These are phyloP conservation scores for Pristis pectinata DNA, from an alignment of 2,797 vertebrate species.

Conservation along the genomic window DNA sequence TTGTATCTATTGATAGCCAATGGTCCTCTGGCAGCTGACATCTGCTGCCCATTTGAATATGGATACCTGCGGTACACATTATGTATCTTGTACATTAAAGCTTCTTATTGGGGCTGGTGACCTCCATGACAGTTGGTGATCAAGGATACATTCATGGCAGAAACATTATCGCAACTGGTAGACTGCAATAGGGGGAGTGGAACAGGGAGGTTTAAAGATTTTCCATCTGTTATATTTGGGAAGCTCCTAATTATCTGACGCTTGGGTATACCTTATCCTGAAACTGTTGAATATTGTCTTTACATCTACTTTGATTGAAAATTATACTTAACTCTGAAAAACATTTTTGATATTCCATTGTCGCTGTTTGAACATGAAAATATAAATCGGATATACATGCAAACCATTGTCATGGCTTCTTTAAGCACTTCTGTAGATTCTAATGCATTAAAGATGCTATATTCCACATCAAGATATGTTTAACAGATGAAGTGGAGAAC, in stretches of 20 bases:
- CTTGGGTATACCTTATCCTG: not conserved
- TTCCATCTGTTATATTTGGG: not conserved
- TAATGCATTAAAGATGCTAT: too few species aligned
- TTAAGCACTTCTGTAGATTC: too few species aligned
- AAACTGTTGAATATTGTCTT: not conserved
- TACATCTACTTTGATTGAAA: not conserved
- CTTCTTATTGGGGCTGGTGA: not conserved
- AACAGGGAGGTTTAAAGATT: too few species aligned
- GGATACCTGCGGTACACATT: not conserved
- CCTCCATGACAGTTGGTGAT: not conserved
- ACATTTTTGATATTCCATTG: not conserved
- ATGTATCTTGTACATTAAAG: not conserved
- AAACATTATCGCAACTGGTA: not conserved
- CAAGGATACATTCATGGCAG: not conserved
- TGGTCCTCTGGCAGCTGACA: not conserved
- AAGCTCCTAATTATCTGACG: not conserved
- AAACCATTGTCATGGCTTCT: not conserved
- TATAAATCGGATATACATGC: not conserved
- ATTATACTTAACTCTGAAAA: not conserved
- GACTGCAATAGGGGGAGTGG: not conserved
- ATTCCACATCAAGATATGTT: not conserved
- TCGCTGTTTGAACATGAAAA: not conserved
- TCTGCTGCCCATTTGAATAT: not conserved
- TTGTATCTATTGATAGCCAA: not conserved
- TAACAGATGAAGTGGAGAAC: not conserved